These are phyloP conservation scores for Anaspis maculata DNA, from an alignment of 2,888 invertebrate genomes.

Conservation along the genomic window DNA sequence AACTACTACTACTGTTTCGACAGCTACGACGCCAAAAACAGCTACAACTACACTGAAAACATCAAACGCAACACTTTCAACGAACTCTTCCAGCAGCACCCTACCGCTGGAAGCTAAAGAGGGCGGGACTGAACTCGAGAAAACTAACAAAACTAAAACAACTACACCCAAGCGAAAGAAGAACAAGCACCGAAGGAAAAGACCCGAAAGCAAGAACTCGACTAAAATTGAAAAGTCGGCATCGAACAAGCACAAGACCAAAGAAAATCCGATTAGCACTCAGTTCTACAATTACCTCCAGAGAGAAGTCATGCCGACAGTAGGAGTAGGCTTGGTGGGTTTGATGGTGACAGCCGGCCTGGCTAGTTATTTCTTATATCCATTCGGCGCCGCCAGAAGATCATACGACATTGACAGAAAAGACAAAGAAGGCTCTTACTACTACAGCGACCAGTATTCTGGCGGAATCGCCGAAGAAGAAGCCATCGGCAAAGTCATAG, in stretches of 20 bases:
- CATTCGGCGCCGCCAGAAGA: slow-evolving; percentile 58
- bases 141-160: slow-evolving; percentile 17
- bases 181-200: slow-evolving; percentile 53
- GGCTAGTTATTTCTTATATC: slow-evolving; percentile 70
- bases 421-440: slow-evolving; percentile 50
- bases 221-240: slow-evolving; percentile 27
- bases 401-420: slow-evolving; percentile 58
- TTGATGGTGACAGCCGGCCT: slow-evolving; percentile 65
- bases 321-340: slow-evolving; percentile 69
- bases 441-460: slow-evolving; percentile 61
- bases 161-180: slow-evolving; percentile 48
- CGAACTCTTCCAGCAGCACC: slow-evolving; percentile 12
- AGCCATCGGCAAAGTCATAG: slow-evolving; percentile 64
- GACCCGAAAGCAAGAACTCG: slow-evolving; percentile 43
- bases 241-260: too few species aligned
- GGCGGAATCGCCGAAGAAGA: slow-evolving; percentile 70
- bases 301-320: slow-evolving; percentile 72
- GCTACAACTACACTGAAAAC: slow-evolving; percentile 12
- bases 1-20: slow-evolving; percentile 7
- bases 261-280: slow-evolving; percentile 57
- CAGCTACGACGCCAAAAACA: slow-evolving; percentile 9
- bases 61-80: slow-evolving; percentile 2
- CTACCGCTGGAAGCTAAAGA: slow-evolving; percentile 36
- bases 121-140: slow-evolving; percentile 30
- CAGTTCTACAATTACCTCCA: slow-evolving; percentile 71